phyloP scores from a whole-genome alignment of 1,140 invertebrate genomes.

The Sycophila sp. region DNA sequence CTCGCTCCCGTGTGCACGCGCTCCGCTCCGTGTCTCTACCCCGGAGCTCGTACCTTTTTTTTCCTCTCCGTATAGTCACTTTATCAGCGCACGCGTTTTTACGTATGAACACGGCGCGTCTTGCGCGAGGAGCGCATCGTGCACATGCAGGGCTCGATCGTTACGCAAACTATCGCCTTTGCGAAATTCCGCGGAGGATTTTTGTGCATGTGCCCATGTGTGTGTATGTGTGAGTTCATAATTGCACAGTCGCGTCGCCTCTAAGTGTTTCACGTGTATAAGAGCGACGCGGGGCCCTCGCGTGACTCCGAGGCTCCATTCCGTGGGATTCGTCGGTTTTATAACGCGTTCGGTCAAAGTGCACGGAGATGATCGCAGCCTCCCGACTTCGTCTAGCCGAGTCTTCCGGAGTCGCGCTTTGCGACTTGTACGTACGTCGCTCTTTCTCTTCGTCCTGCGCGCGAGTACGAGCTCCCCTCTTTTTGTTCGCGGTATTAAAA shows the following conservation, averaged over 20 bases:
- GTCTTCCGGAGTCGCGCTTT: no score
- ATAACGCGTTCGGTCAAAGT: no score
- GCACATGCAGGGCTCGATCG: no score
- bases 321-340: neutral
- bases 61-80: neutral
- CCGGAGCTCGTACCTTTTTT: conserved; percentile 2
- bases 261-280: conserved; percentile 20
- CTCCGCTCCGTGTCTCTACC: neutral
- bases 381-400: no score
- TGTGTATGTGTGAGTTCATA: no score
- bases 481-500: no score
- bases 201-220: conserved; percentile 21
- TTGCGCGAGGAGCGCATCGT: neutral
- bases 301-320: conserved; percentile 26
- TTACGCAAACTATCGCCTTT: conserved; percentile 29
- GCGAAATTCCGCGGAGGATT: conserved; percentile 19
- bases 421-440: neutral
- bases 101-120: neutral
- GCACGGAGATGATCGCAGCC: no score
- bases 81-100: neutral
- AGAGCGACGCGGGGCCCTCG: neutral
- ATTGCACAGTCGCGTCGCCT: conserved; percentile 20
- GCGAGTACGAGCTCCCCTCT: no score
- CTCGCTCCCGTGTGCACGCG: neutral
- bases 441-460: no score